Base-by-base conservation (phyloP, 30 jellyfish, hydroid and myxozoan genomes). In the Clytia hemisphaerica region DNA sequence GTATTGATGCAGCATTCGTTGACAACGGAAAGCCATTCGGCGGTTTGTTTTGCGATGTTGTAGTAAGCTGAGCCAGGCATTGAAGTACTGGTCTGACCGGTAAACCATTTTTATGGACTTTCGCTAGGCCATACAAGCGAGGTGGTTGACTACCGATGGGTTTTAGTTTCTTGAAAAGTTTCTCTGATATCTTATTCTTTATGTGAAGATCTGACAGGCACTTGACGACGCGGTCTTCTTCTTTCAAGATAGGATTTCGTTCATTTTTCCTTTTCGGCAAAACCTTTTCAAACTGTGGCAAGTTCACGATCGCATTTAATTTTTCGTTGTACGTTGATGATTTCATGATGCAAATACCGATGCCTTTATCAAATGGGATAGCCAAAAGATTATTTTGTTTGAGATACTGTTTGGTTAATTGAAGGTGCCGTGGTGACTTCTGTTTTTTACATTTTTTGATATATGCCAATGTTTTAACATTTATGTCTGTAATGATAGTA, bases 51-150 rank as follows among this genome's bases (percentile, higher is more conserved):
- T 26, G 70, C 70, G 32, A 55, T 55, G 28, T 55, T 55, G 32
- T 55, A 55, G 70, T 55, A 55, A 55, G 70, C 70, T 55, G 70
- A 55, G 32, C 70, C 50, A 19, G 70, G 80, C 80, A 68, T 68
- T 68, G 80, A 44, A n/a, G n/a, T n/a, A n/a, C n/a, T n/a, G n/a
- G n/a, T n/a, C n/a, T n/a, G n/a, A n/a, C n/a, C n/a, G n/a, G n/a
- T n/a, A n/a, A n/a, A n/a, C n/a, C n/a, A n/a, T n/a, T n/a, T 25
- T 61, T 61, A 60, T 61, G 75, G 37, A 31, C 35, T 61, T 61
- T 61, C 37, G 75, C 57, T 37, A 61, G 35, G 57, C 75, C 75
- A 61, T 61, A 61, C 57, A 61, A 61, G 35, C 75, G 75, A 21
- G 75, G 60, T 61, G 75, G 75, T 32, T 61, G 75, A 61, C 75